Base-by-base conservation (phyloP, 1,140 invertebrate species). In the Sinonovacula constricta region DNA sequence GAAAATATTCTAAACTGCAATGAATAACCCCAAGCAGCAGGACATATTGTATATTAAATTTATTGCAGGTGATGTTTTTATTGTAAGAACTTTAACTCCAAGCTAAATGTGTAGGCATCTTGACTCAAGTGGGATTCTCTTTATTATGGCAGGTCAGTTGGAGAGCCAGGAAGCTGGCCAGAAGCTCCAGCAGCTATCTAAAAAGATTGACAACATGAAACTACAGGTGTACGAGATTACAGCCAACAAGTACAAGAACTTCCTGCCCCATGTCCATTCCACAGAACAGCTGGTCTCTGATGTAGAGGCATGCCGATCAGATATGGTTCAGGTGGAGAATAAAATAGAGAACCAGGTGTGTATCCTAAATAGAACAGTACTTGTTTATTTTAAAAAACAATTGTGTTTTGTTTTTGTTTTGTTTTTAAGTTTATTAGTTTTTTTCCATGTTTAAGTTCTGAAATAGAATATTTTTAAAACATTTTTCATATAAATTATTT, bases 171-270 rank as follows among this genome's bases (percentile, higher is more conserved):
- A 90, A 67, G 83, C 90, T 7, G 71, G 75, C 24, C 66, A 83
- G 7, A 89, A 90, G 65, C 56, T 91, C 1, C 80, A 82, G n/a
- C 62, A 86, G n/a, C 70, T 91, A 28, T 84, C 82, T 14, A 86
- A 85, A 57, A 83, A 86, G 28, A 85, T 90, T 53, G 82, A 86
- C 26, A 82, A 87, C 18, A 72, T 90, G 30, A 90, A 91, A 81
- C n/a, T 85, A 12, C 86, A 90, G 60, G 87, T 91, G 15, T 84
- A 85, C 49, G 83, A 88, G n/a, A 62, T 81, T 10, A 81, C 87
- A 0, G 62, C 79, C 26, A 87, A 80, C 57, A 83, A 86, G 39
- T 88, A 90, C 80, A 70, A 80, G 5, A 86, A 89, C 30, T 90
- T 91, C 72, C 54, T 83, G 30, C 86, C 90, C 0, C 81, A 83